phyloP scores from a whole-genome alignment of 1,140 invertebrate genomes.

The Macrotrachela quadricornifera region DNA sequence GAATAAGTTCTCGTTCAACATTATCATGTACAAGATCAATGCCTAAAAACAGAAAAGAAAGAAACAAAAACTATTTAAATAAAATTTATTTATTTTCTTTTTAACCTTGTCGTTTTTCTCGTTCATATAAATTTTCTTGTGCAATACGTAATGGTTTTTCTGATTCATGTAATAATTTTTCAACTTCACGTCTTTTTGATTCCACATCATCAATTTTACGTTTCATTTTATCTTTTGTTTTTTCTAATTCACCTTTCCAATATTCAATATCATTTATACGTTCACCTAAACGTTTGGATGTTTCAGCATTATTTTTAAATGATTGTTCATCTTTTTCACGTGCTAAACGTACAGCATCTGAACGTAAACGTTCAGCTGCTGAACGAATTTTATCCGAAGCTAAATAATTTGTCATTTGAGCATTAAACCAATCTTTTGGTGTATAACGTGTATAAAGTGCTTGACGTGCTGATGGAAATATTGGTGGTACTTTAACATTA shows the following conservation, averaged over 20 bases:
- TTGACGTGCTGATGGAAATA: constrained; percentile 27
- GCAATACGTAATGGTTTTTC: constrained; percentile 71
- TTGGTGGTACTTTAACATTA: constrained; percentile 20
- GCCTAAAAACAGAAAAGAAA: background rate
- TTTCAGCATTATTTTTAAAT: constrained; percentile 25
- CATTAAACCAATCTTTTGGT: constrained; percentile 68
- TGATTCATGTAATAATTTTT: constrained; percentile 61
- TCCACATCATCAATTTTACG: constrained; percentile 57
- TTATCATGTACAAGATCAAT: constrained; percentile 60
- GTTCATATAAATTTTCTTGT: constrained; percentile 72
- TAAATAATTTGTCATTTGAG: constrained; percentile 58
- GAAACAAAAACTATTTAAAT: too few relatives aligned
- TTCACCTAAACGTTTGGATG: constrained; percentile 42
- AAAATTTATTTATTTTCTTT: too few relatives aligned
- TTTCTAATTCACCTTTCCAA: constrained; percentile 65
- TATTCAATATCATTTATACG: constrained; percentile 71
- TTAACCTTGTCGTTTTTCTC: constrained; percentile 51
- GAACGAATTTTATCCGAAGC: constrained; percentile 44
- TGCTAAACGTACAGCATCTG: constrained; percentile 25
- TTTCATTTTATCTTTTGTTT: constrained; percentile 62
- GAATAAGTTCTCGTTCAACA: constrained; percentile 54
- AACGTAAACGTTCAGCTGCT: constrained; percentile 24
- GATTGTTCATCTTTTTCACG: constrained; percentile 30
- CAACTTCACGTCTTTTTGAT: constrained; percentile 49
- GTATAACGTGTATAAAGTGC: constrained; percentile 45